Conservation (phyloP, 2,888 invertebrate species). For the Scelioninae gen. 1 region DNA sequence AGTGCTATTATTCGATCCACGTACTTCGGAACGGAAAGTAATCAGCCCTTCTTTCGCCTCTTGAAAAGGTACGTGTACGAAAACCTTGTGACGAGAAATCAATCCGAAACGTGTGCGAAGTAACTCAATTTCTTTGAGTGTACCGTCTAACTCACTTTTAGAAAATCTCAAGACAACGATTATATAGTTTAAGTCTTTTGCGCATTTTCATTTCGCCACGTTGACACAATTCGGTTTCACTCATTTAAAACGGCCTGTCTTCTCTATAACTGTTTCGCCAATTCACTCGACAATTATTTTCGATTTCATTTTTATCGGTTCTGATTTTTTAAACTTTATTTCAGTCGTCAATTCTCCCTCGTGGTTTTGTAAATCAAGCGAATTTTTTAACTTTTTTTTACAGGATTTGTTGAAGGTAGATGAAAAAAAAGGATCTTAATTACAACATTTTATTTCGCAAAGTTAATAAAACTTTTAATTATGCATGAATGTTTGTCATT, state of each 20-base stretch:
- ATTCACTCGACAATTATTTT: slow-evolving; percentile 2
- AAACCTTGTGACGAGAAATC: slow-evolving; percentile 76
- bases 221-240: not conserved
- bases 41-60: slow-evolving; percentile 75
- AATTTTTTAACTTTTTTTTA: no score
- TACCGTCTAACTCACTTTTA: slow-evolving; percentile 51
- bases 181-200: slow-evolving; percentile 42
- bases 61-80: slow-evolving; percentile 71
- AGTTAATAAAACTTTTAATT: no score
- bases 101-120: slow-evolving; percentile 78
- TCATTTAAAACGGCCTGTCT: not conserved
- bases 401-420: no score
- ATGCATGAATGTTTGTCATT: no score
- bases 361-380: no score
- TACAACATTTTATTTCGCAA: no score
- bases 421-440: no score
- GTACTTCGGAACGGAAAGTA: slow-evolving; percentile 80
- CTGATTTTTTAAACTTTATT: no score
- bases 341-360: no score
- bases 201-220: slow-evolving; percentile 16
- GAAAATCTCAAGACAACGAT: slow-evolving; percentile 55
- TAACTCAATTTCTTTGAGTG: slow-evolving; percentile 77
- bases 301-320: not conserved
- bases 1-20: slow-evolving; percentile 78
- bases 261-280: not conserved